Base-by-base conservation (phyloP, 2,113 vertebrate genomes). In the Paramormyrops kingsleyae region DNA sequence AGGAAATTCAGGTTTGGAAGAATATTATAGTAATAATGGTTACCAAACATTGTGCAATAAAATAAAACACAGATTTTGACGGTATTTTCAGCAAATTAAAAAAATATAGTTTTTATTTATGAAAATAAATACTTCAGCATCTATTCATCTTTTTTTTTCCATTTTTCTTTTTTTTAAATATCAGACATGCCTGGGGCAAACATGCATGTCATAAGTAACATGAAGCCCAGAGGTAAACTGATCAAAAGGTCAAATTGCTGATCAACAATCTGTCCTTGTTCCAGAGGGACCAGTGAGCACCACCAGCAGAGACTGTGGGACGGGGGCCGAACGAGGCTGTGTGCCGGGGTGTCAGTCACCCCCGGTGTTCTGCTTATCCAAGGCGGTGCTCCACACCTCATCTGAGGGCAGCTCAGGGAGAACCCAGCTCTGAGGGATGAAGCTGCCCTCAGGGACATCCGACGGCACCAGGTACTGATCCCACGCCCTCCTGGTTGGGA, bases 341-440 rank as follows among this genome's bases (percentile, higher is more conserved):
- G 46, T 9, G 15, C 70, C 0, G 4, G 19, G 13, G 56, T 13
- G 59, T 52, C 89, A 50, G 46, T 70, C 44, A 24, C 42, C 12
- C 12, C 12, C 13, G 8, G 27, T 1, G 9, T 91, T 39, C 91
- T 87, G 44, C n/a, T 91, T 59, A 0, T 96, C 95, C 90, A 98
- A 89, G 53, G 97, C 96, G 0, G 96, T 96, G 70, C 97, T 97
- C 98, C 98, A 99, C 39, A 93, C 90, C 90, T 97, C 97, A 74
- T 94, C 97, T 87, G 97, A 93, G 10, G 98, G 98, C 31, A 92
- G 91, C 31, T 94, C 94, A 0, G 98, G 98, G 44, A 98, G 93
- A 91, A 99, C 94, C 98, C 98, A 99, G 89, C 95, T 96, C 92
- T 96, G 97, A 91, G 98, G 97, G 92, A 99, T 90, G 1, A 92